These are phyloP conservation scores for Oegoconia quadripuncta DNA, from an alignment of 2,888 invertebrate genomes.

Conservation along the genomic window DNA sequence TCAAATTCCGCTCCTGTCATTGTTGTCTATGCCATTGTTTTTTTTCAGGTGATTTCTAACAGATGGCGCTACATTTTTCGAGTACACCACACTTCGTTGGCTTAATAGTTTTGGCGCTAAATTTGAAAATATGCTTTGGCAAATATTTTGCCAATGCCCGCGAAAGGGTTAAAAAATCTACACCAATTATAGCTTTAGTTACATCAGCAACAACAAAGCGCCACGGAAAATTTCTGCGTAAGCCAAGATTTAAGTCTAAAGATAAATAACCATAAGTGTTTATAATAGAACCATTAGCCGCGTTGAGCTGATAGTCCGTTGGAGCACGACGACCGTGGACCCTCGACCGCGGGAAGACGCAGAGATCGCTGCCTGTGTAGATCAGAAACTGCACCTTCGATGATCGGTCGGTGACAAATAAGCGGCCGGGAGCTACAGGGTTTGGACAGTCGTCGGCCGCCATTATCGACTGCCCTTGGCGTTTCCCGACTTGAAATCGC, in stretches of 20 bases:
- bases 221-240: slow-evolving; percentile 15
- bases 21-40: no score
- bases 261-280: slow-evolving; percentile 5
- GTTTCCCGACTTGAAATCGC: slow-evolving; percentile 19
- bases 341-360: neutral
- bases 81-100: no score
- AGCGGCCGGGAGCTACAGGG: slow-evolving; percentile 10
- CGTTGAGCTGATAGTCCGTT: no score
- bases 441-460: slow-evolving; percentile 10
- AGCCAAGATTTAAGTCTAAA: slow-evolving; percentile 3
- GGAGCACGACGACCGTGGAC: no score
- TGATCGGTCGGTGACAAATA: slow-evolving; percentile 4
- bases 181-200: slow-evolving; percentile 11
- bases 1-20: no score
- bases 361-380: neutral
- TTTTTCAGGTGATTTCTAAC: no score
- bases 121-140: no score
- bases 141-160: no score
- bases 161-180: slow-evolving; percentile 10
- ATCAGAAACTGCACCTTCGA: neutral
- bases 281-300: slow-evolving; percentile 10
- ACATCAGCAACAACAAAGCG: slow-evolving; percentile 16
- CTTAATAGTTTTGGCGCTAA: no score
- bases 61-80: no score
- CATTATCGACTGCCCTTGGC: slow-evolving; percentile 13